A percentile compares a stretch with the other conserved stretches of the same genome.
Conservation (phyloP, 2,888 invertebrate species). For the Temnothorax rugatulus region DNA sequence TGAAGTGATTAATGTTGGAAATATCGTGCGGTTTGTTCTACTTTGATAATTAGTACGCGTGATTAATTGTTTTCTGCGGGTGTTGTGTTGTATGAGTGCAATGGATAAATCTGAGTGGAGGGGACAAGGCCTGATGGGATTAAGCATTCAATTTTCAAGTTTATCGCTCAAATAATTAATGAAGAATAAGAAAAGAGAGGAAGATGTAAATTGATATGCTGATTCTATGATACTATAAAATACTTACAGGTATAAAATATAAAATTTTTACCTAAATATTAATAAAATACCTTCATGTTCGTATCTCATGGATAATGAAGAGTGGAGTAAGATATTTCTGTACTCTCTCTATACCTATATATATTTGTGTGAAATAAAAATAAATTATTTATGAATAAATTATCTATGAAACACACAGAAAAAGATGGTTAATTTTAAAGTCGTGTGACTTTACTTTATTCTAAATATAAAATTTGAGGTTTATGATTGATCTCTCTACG, state of each 20-base stretch:
- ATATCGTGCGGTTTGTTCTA: no score
- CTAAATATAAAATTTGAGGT: background rate
- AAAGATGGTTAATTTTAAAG: background rate
- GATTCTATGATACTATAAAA: background rate
- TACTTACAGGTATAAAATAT: background rate
- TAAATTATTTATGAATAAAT: constrained; percentile 19
- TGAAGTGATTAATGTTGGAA: no score
- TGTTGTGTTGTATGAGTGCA: background rate
- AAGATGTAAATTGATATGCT: background rate
- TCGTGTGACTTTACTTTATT: background rate
- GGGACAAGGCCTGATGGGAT: no score
- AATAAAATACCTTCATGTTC: background rate
- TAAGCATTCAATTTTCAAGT: background rate
- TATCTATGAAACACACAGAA: background rate
- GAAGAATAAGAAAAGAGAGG: background rate
- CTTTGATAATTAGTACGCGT: background rate
- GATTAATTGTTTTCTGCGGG: background rate
- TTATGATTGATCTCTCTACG: background rate
- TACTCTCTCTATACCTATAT: background rate
- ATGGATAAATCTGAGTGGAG: no score
- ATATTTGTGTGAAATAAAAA: constrained; percentile 13
- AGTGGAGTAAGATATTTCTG: background rate
- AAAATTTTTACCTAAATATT: background rate
- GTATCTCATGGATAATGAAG: background rate
- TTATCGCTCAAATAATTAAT: background rate